phyloP scores from a whole-genome alignment of 2,888 invertebrate species.

The Himalopsyche kuldschensis region DNA sequence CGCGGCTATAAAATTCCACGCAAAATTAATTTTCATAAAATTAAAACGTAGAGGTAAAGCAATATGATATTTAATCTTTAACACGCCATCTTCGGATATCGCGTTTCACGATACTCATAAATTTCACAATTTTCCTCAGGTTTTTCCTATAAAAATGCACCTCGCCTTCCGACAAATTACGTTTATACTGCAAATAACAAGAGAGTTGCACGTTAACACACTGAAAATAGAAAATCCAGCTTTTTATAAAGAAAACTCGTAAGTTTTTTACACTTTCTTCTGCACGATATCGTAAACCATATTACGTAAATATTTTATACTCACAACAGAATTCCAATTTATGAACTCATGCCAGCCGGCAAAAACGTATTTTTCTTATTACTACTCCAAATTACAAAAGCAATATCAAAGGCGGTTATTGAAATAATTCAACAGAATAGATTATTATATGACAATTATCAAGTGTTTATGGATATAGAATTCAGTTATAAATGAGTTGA shows the following conservation, averaged over 20 bases:
- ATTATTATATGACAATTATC: no score
- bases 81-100: slow-evolving; percentile 1
- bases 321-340: no score
- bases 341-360: no score
- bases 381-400: no score
- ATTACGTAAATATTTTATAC: background rate
- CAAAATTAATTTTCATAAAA: background rate
- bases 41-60: background rate
- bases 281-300: background rate
- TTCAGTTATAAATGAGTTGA: no score
- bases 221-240: background rate
- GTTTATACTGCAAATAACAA: background rate
- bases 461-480: no score
- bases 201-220: background rate
- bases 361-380: no score
- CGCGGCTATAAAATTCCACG: background rate
- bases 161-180: background rate
- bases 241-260: background rate
- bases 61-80: background rate
- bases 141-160: slow-evolving; percentile 1
- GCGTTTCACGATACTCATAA: background rate
- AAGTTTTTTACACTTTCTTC: background rate
- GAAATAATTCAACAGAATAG: no score
- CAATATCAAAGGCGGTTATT: no score
- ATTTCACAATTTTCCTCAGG: background rate